These are phyloP conservation scores for Cygnus atratus DNA, from an alignment of 2,113 vertebrate genomes.

Conservation along the genomic window DNA sequence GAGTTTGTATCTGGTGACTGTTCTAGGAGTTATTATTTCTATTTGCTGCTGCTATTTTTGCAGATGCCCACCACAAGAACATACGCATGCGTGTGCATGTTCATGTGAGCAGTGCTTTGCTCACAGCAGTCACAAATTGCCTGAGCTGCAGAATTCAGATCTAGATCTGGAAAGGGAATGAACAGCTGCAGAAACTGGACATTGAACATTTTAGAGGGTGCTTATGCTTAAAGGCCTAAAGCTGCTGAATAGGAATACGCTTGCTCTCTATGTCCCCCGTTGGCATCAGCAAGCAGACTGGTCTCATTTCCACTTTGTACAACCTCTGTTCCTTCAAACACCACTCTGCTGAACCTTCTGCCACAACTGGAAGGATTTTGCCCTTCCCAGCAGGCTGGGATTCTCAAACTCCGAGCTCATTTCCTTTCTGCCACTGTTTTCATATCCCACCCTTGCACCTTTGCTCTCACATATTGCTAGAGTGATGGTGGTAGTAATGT, in stretches of 20 bases:
- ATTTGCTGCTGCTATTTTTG: not conserved
- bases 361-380: not conserved
- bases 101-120: not conserved
- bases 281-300: not conserved
- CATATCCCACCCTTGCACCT: not conserved
- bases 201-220: not conserved
- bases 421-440: not conserved
- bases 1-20: not conserved
- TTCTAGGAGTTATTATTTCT: not conserved
- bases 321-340: not conserved
- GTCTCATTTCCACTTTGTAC: not conserved
- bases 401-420: not conserved
- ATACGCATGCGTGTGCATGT: rapidly evolving
- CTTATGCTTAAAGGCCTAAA: not conserved
- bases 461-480: not conserved
- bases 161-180: not conserved
- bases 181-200: not conserved
- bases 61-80: not conserved
- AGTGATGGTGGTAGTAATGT: not conserved
- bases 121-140: not conserved
- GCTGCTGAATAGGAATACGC: rapidly evolving
- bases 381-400: not conserved
- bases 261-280: not conserved
- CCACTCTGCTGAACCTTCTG: not conserved
- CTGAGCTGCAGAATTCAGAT: not conserved